phyloP scores from a whole-genome alignment of 2,797 vertebrate genomes.

The Molossus molossus region DNA sequence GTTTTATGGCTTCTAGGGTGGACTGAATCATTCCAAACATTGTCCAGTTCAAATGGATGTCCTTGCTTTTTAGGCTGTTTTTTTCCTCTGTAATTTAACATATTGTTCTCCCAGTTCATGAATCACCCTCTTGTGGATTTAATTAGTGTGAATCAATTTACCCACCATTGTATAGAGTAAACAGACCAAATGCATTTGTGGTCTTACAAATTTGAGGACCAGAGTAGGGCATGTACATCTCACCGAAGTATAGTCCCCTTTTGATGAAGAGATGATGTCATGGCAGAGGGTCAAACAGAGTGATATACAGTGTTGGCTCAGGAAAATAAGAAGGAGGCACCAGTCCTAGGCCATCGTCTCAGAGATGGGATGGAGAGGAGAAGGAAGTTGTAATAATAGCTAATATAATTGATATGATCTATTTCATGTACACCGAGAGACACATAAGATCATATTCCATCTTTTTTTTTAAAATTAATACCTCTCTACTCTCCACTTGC shows the following conservation, averaged over 20 bases:
- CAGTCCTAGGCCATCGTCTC: not conserved
- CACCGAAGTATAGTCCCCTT: not conserved
- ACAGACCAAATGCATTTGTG: not conserved
- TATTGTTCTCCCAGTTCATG: not conserved
- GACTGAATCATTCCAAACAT: not conserved
- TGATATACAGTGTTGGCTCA: not conserved
- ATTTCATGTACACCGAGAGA: not conserved
- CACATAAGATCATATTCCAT: conserved; percentile 25
- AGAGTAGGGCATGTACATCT: not conserved
- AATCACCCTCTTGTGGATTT: conserved; percentile 31
- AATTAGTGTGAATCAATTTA: conserved; percentile 21
- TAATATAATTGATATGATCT: not conserved
- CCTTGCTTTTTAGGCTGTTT: not conserved
- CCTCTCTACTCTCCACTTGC: not conserved
- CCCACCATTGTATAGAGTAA: not conserved
- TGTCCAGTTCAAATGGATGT: not conserved
- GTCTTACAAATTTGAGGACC: not conserved
- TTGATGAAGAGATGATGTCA: not conserved
- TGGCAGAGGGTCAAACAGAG: not conserved
- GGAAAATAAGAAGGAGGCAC: not conserved
- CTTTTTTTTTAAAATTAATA: not conserved
- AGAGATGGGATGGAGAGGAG: not conserved
- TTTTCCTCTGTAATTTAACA: conserved; percentile 27
- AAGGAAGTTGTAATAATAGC: not conserved
- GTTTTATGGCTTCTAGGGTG: not conserved